These are phyloP conservation scores for Actenoides hombroni DNA, from an alignment of 2,113 vertebrate species.

Conservation along the genomic window DNA sequence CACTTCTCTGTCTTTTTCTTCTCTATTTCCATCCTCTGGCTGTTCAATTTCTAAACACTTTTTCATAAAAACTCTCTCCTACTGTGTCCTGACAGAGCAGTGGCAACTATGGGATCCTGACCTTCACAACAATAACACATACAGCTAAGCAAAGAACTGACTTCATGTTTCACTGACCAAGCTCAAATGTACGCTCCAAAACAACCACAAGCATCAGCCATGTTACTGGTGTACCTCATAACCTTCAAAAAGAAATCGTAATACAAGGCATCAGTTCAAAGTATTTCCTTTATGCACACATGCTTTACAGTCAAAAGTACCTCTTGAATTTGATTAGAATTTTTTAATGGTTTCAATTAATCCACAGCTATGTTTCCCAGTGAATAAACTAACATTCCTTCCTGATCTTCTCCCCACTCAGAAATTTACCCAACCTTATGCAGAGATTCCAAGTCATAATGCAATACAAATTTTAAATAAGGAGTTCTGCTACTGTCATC, in stretches of 20 bases:
- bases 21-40: not conserved
- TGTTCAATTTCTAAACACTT: not conserved
- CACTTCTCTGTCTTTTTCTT: not conserved
- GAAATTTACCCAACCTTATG: not conserved
- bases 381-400: not conserved
- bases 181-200: not conserved
- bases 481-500: not conserved
- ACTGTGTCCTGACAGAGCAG: not conserved
- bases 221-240: not conserved
- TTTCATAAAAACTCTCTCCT: not conserved
- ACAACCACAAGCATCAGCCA: not conserved
- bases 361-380: not conserved
- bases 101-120: not conserved
- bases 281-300: not conserved
- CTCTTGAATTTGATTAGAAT: not conserved
- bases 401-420: not conserved
- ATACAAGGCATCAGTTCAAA: not conserved
- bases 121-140: not conserved
- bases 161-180: not conserved
- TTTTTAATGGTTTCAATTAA: not conserved
- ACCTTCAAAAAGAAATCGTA: not conserved
- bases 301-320: not conserved
- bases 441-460: not conserved
- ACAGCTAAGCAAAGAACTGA: not conserved
- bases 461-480: not conserved